Evolutionary conservation across 2,113 vertebrate genomes (phyloP), one percentile per base, ranked within the genome.

Genomic region (Galeopterus variegatus): DNA sequence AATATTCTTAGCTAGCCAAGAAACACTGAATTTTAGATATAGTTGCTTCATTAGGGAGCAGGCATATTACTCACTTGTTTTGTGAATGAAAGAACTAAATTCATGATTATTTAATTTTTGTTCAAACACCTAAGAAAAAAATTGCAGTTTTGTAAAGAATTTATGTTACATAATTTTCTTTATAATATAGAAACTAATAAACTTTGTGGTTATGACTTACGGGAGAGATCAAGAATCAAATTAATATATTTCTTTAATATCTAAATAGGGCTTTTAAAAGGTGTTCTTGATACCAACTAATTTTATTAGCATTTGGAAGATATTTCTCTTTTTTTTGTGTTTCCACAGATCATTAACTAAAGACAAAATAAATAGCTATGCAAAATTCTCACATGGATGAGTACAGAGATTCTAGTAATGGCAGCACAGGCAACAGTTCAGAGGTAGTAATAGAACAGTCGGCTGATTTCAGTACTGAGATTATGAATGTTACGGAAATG

Each of bases 401-500:
- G 77, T 98, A 98, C 96, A 98, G 96, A 93, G 98, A 86, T 95
- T 24, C 96, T 36, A 97, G 97, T 95, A 98, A n/a, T 31, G 98
- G 97, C 19, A 58, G 73, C 77, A 86, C 97, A 5, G 98, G 95
- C 95, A 96, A 96, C 70, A 70, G 97, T 50, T 12, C 97, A 10
- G 98, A 98, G 82, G 48, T 94, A 9, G 41, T 92, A 17, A 97
- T 88, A 3, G 98, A 98, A n/a, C 98, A 98, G 52, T 26, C 97
- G 1, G 95, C 98, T 97, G 98, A 99, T 96, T 98, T 99, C 94
- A 98, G 98, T 94, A 98, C 98, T 7, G 99, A 99, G 92, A 99
- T 99, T 80, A 98, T 99, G 98, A 99, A 98, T 36, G 98, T 99
- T 8, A 98, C 98, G 3, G 99, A 99, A 97, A 99, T 99, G 99